Evolutionary conservation across 2,888 invertebrate species (phyloP).

Genomic region (Hyles lineata): DNA sequence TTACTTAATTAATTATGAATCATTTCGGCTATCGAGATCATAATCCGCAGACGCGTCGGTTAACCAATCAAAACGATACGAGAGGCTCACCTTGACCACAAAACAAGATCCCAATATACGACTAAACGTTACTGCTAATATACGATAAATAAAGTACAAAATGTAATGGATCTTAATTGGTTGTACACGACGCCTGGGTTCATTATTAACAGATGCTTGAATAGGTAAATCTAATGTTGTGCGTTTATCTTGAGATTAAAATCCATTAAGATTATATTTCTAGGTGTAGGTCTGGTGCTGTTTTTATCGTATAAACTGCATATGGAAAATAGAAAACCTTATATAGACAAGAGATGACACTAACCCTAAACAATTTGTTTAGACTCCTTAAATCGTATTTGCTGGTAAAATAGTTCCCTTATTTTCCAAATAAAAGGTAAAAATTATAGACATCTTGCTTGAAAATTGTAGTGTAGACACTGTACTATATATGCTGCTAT

Average conservation of each 20-base stretch:
- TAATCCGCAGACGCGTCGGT: slow-evolving; percentile 4
- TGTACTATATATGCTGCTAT: too few species aligned
- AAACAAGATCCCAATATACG: slow-evolving; percentile 56
- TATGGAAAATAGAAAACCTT: too few species aligned
- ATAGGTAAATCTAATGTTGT: neutral
- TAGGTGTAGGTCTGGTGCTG: too few species aligned
- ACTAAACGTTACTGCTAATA: slow-evolving; percentile 2
- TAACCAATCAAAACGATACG: slow-evolving; percentile 44
- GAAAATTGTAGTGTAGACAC: too few species aligned
- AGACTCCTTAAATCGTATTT: too few species aligned
- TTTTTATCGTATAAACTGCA: too few species aligned
- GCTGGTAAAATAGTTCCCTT: too few species aligned
- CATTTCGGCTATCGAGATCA: slow-evolving; percentile 1
- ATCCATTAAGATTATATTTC: neutral
- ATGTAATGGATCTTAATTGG: slow-evolving; percentile 16
- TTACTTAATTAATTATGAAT: neutral
- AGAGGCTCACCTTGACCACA: slow-evolving; percentile 64
- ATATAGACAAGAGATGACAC: too few species aligned
- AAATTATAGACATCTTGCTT: too few species aligned
- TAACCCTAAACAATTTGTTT: too few species aligned
- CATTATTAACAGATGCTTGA: slow-evolving; percentile 3
- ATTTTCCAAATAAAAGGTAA: too few species aligned
- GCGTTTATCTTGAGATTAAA: neutral
- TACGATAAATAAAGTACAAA: slow-evolving; percentile 2
- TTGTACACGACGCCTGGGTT: neutral